Evolutionary conservation across 1,140 invertebrate genomes (phyloP).

Genomic region (Brachionus sp.): DNA sequence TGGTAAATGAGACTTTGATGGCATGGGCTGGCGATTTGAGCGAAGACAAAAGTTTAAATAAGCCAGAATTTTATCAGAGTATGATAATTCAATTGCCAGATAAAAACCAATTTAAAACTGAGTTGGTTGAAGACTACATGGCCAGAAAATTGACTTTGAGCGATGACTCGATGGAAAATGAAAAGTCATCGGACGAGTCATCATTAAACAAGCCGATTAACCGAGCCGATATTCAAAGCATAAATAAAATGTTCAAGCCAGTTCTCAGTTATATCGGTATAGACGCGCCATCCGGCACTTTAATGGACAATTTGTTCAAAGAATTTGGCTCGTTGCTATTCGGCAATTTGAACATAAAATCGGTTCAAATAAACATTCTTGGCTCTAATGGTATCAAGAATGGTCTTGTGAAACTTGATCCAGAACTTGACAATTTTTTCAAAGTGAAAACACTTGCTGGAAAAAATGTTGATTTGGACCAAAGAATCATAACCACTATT

Average conservation of each 20-base stretch:
- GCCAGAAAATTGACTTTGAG: neutral
- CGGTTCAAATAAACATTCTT: constrained; percentile 23
- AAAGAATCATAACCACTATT: constrained; percentile 39
- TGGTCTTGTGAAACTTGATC: neutral
- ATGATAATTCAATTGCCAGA: neutral
- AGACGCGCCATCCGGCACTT: constrained; percentile 20
- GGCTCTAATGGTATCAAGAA: neutral
- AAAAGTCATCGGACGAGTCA: constrained; percentile 20
- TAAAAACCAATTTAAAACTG: neutral
- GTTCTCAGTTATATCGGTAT: constrained; percentile 24
- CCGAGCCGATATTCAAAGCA: neutral
- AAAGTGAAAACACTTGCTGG: neutral
- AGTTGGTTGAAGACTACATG: neutral
- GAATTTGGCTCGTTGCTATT: constrained; percentile 40
- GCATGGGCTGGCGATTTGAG: neutral
- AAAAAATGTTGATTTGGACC: neutral
- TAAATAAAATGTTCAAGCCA: constrained; percentile 34
- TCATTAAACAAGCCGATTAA: neutral
- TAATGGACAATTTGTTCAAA: constrained; percentile 45
- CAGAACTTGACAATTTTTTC: neutral
- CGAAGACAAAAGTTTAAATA: neutral
- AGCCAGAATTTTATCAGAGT: neutral
- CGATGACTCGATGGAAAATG: constrained; percentile 29
- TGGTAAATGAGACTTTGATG: constrained; percentile 20
- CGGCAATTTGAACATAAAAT: constrained; percentile 40